phyloP scores from a whole-genome alignment of 2,113 vertebrate genomes.

The Oreocharis arfaki region DNA sequence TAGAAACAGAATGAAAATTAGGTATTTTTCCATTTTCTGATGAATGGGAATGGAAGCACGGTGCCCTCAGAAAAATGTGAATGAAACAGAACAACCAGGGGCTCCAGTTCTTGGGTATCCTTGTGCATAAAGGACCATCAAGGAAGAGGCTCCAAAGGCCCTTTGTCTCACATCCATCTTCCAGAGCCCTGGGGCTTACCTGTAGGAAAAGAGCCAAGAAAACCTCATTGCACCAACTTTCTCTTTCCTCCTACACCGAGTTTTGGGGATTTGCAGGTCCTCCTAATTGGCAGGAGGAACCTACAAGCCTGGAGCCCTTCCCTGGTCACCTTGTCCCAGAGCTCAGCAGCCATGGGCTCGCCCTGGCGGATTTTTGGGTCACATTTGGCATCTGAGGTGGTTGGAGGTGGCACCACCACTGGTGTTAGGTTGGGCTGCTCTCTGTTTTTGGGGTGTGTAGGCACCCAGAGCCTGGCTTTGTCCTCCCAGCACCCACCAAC shows the following conservation, averaged over 20 bases:
- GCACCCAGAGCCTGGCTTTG: not conserved
- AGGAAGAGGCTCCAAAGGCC: not conserved
- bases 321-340: not conserved
- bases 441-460: not conserved
- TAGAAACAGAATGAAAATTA: not conserved
- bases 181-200: not conserved
- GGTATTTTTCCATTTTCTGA: not conserved
- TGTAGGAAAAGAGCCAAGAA: not conserved
- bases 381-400: not conserved
- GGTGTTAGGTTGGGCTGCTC: not conserved
- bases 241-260: fast-evolving
- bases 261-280: not conserved
- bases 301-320: not conserved
- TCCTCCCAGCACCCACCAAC: not conserved
- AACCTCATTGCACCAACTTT: not conserved
- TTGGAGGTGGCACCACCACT: not conserved
- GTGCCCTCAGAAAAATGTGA: not conserved
- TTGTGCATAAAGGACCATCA: not conserved
- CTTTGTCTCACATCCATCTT: not conserved
- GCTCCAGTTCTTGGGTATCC: not conserved
- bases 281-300: not conserved
- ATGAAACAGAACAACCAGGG: not conserved
- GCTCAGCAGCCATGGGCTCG: not conserved
- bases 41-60: not conserved
- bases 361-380: not conserved